A percentile compares a stretch with the other conserved stretches of the same genome.
phyloP scores from a whole-genome alignment of 1,140 invertebrate genomes.

The Tetranychus cinnabarinus region DNA sequence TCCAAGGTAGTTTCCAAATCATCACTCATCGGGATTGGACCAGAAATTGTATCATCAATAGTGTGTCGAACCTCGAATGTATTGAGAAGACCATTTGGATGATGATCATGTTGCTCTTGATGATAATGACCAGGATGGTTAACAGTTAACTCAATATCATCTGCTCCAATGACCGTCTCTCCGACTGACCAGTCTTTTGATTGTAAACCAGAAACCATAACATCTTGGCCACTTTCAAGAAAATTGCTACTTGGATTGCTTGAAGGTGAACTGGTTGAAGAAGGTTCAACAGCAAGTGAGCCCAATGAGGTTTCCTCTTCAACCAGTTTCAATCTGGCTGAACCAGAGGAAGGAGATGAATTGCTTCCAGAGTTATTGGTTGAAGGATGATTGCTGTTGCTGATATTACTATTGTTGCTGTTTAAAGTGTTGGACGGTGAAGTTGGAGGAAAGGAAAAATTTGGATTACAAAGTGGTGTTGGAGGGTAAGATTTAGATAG shows the following conservation, averaged over 20 bases:
- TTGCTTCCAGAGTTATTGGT: not conserved
- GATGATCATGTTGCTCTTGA: not conserved
- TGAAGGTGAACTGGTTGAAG: not conserved
- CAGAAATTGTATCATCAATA: constrained; percentile 4
- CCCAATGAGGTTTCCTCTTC: not conserved
- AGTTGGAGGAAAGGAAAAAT: constrained; percentile 7
- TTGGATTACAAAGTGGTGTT: constrained; percentile 10
- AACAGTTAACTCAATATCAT: constrained; percentile 3
- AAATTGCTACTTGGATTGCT: not conserved
- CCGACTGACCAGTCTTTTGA: not conserved
- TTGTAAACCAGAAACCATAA: constrained; percentile 7
- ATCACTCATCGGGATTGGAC: constrained; percentile 8
- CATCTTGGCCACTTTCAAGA: constrained; percentile 9
- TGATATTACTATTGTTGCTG: not conserved
- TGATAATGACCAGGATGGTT: not conserved
- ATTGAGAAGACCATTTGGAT: constrained; percentile 2
- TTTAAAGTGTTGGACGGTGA: not conserved
- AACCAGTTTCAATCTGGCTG: not conserved
- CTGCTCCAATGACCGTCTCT: too few relatives aligned
- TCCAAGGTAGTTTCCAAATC: constrained; percentile 15
- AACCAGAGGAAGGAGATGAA: not conserved
- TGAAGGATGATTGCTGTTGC: not conserved
- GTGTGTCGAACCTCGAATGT: constrained; percentile 1
- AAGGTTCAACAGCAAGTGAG: too few relatives aligned
- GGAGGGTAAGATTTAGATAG: constrained; percentile 13